Evolutionary conservation across 2,113 vertebrate species (phyloP).

Genomic region (Herpetotheres cachinnans): DNA sequence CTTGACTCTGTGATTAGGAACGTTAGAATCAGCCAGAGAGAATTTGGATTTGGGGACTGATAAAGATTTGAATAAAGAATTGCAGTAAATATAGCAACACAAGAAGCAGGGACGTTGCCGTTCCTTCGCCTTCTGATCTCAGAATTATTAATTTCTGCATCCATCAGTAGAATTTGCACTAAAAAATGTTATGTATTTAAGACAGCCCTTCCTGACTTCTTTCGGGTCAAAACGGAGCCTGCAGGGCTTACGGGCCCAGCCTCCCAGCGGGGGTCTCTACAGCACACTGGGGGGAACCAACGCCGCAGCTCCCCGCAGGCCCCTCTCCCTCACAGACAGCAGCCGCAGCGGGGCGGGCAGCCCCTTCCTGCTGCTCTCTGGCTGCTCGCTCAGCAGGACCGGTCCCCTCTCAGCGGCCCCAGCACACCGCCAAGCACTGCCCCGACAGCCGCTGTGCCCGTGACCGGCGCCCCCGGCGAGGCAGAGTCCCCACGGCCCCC

Average conservation of each 20-base stretch:
- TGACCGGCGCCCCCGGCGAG: too few relatives aligned
- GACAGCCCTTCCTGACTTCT: not conserved
- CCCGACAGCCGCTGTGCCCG: too few relatives aligned
- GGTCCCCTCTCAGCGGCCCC: too few relatives aligned
- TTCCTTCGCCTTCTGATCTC: not conserved
- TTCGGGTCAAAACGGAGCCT: not conserved
- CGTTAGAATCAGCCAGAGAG: not conserved
- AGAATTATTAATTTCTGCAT: not conserved
- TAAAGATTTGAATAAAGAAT: not conserved
- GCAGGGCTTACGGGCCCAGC: fast-evolving
- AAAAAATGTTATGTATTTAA: not conserved
- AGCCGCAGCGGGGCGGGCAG: fast-evolving
- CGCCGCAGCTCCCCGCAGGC: not conserved
- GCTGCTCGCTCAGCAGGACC: fast-evolving
- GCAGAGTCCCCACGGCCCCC: too few relatives aligned
- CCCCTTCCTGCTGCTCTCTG: fast-evolving
- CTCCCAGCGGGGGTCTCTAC: fast-evolving
- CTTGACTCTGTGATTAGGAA: too few relatives aligned
- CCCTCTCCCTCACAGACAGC: fast-evolving
- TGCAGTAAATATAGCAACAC: not conserved
- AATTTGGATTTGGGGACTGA: not conserved
- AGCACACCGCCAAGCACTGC: too few relatives aligned
- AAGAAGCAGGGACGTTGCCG: not conserved
- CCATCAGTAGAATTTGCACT: not conserved
- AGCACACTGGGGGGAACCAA: fast-evolving